Conservation (phyloP, 2,888 invertebrate genomes). For the Siphonodentalium dalli region DNA sequence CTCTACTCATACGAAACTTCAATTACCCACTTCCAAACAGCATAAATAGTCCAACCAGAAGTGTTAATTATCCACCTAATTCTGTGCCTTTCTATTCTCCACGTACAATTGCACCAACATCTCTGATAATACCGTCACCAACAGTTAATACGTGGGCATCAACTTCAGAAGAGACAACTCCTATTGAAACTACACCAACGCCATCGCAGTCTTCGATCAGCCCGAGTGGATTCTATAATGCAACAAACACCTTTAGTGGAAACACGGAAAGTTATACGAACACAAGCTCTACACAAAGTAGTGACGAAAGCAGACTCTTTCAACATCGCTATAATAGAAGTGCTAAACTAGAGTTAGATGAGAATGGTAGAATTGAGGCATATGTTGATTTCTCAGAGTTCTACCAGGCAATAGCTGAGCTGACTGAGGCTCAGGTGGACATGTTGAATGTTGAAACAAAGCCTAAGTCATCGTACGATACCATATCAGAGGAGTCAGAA, state of each 20-base stretch:
- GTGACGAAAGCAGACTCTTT: constrained; percentile 47
- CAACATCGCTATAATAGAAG: constrained; percentile 37
- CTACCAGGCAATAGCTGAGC: constrained; percentile 50
- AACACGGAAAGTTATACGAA: constrained; percentile 45
- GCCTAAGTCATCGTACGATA: constrained; percentile 55
- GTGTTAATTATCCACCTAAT: constrained; percentile 33
- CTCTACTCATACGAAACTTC: constrained; percentile 84
- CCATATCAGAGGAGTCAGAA: constrained; percentile 54
- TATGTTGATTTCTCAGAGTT: constrained; percentile 86
- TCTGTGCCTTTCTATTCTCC: constrained; percentile 35
- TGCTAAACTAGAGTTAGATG: constrained; percentile 68
- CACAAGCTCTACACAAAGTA: constrained; percentile 56
- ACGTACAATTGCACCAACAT: constrained; percentile 27
- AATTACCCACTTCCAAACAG: constrained; percentile 79
- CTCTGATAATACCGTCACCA: constrained; percentile 31
- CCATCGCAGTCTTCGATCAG: constrained; percentile 15
- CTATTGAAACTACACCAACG: constrained; percentile 28
- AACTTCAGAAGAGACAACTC: constrained; percentile 22
- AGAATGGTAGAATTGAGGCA: constrained; percentile 76
- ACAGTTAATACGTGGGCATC: constrained; percentile 15
- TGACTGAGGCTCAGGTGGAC: constrained; percentile 54
- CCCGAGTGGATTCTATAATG: neutral
- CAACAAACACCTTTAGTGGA: constrained; percentile 8
- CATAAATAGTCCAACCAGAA: constrained; percentile 61
- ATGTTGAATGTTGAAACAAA: constrained; percentile 49